Evolutionary conservation across 1,140 invertebrate genomes (phyloP).

Genomic region (Drosophila parabipectinata): DNA sequence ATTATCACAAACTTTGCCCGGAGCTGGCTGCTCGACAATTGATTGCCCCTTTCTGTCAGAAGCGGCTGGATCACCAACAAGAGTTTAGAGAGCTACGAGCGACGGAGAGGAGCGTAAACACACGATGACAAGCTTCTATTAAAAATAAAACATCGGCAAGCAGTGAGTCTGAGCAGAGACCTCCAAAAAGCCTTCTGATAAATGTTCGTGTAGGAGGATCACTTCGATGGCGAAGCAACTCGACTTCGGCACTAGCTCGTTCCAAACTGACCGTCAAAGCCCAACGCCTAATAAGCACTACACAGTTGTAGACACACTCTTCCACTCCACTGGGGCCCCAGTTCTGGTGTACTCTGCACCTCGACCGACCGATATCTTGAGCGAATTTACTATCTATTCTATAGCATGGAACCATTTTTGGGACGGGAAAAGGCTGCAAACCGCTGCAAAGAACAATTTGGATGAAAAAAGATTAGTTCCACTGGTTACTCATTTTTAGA

Average conservation of each 20-base stretch:
- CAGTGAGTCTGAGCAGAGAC: slow-evolving; percentile 23
- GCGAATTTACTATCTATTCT: slow-evolving; percentile 70
- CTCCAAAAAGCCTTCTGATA: slow-evolving; percentile 37
- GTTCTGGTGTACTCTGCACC: slow-evolving; percentile 49
- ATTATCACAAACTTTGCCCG: slow-evolving; percentile 38
- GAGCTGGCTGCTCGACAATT: slow-evolving; percentile 47
- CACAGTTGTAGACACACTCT: too few relatives aligned
- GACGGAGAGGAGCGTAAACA: background rate
- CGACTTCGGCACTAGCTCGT: slow-evolving; percentile 10
- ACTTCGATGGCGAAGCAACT: slow-evolving; percentile 14
- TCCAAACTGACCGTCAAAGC: slow-evolving; percentile 25
- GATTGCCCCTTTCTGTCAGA: slow-evolving; percentile 28
- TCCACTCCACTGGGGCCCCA: background rate
- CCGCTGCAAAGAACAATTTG: slow-evolving; percentile 18
- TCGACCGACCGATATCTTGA: slow-evolving; percentile 43
- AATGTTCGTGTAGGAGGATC: slow-evolving; percentile 14
- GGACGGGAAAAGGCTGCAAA: slow-evolving; percentile 7
- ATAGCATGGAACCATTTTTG: slow-evolving; percentile 54
- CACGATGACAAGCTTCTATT: slow-evolving; percentile 29
- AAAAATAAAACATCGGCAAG: slow-evolving; percentile 31
- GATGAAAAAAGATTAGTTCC: background rate
- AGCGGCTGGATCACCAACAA: background rate
- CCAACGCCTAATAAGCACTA: background rate
- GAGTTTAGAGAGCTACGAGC: slow-evolving; percentile 3
- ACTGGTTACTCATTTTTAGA: slow-evolving; percentile 1